Conservation (phyloP, 2,888 invertebrate genomes). For the Drosophila longiperda region DNA sequence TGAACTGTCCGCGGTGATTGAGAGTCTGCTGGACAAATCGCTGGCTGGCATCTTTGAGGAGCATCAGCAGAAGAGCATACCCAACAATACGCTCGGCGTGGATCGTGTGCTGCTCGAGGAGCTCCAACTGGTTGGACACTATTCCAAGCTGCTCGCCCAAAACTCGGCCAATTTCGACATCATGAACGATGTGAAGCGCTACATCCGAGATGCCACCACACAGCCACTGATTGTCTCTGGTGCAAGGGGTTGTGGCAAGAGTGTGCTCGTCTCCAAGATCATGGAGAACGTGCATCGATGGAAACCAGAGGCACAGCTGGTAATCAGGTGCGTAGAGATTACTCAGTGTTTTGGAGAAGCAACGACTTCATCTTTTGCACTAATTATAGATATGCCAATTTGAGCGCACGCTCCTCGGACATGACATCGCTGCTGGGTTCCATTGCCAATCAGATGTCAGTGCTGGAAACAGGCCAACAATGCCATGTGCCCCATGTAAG, state of each 20-base stretch:
- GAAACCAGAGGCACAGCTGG: conserved; percentile 88
- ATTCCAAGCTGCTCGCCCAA: conserved; percentile 89
- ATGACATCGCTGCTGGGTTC: conserved; percentile 88
- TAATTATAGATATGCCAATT: conserved; percentile 77
- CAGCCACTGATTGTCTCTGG: conserved; percentile 91
- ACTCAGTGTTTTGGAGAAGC: not conserved
- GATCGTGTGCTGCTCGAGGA: conserved; percentile 89
- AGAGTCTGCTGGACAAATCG: conserved; percentile 88
- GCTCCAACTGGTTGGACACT: conserved; percentile 89
- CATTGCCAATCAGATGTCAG: conserved; percentile 90
- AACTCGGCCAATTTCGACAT: conserved; percentile 85
- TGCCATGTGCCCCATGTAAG: conserved; percentile 88
- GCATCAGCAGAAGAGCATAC: conserved; percentile 87
- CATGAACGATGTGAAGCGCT: conserved; percentile 85
- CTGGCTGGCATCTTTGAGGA: conserved; percentile 90
- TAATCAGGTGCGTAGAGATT: conserved; percentile 79
- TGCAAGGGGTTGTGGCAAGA: conserved; percentile 93
- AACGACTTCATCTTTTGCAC: not conserved
- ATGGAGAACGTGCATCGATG: conserved; percentile 88
- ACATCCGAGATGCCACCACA: conserved; percentile 85
- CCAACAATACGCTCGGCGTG: conserved; percentile 89
- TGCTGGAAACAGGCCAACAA: conserved; percentile 89
- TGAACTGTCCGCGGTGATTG: conserved; percentile 87
- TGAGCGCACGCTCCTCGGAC: conserved; percentile 83
- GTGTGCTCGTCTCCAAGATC: conserved; percentile 91